These are phyloP conservation scores for Eucriotettix oculatus DNA, from an alignment of 2,888 invertebrate genomes.

Conservation along the genomic window DNA sequence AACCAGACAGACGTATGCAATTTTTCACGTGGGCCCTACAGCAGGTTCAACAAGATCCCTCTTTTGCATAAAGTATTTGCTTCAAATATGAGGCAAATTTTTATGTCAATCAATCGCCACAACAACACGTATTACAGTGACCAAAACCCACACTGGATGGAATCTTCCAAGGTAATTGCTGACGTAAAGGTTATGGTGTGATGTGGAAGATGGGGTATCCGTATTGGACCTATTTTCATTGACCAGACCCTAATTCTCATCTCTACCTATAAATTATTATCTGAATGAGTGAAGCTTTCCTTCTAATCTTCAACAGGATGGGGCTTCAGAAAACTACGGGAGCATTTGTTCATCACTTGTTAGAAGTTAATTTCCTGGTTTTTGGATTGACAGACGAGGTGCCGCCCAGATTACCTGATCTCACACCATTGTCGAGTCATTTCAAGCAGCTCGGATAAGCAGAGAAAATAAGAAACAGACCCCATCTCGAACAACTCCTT, in stretches of 20 bases:
- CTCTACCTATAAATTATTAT: neutral
- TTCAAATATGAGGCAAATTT: neutral
- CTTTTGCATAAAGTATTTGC: neutral
- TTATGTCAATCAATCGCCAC: neutral
- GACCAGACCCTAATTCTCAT: neutral
- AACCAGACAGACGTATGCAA: neutral
- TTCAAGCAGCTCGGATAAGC: neutral
- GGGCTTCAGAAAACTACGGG: neutral
- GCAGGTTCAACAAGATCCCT: no score
- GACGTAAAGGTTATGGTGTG: neutral
- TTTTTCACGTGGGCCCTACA: neutral
- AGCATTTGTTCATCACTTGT: neutral
- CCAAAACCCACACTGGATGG: neutral
- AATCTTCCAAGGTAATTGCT: neutral
- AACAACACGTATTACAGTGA: neutral
- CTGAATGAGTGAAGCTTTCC: neutral
- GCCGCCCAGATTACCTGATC: neutral
- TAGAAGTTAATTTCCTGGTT: neutral
- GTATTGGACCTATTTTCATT: neutral
- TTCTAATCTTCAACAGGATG: neutral
- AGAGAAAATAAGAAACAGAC: neutral
- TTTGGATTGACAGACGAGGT: neutral
- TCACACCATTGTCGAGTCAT: neutral
- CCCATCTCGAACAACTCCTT: neutral
- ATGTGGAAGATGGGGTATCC: neutral